A percentile compares a stretch with the other conserved stretches of the same genome.
Evolutionary conservation across 2,888 invertebrate species (phyloP).

Genomic region (Xanthia togata): DNA sequence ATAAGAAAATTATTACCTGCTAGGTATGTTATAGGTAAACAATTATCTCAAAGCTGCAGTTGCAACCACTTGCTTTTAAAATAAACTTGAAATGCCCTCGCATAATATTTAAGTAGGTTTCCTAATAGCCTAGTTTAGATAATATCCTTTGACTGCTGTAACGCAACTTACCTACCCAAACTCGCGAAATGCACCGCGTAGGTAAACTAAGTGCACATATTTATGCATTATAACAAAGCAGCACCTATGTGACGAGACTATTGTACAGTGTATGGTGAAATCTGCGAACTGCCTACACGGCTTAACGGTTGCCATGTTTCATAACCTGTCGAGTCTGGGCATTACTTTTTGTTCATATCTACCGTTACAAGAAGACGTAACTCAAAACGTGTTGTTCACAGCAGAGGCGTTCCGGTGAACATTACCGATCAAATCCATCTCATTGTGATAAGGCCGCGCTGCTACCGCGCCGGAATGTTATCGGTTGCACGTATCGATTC

Average conservation of each 20-base stretch:
- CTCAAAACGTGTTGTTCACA: conserved; percentile 66
- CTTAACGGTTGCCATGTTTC: conserved; percentile 44
- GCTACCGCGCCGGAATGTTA: conserved; percentile 78
- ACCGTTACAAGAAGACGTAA: conserved; percentile 66
- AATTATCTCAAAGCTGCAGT: neutral
- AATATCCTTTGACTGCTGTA: conserved; percentile 4
- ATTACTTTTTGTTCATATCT: conserved; percentile 48
- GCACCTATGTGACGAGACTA: conserved; percentile 39
- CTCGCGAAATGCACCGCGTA: conserved; percentile 1
- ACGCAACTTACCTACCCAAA: neutral
- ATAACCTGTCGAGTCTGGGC: conserved; percentile 50
- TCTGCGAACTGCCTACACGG: conserved; percentile 41
- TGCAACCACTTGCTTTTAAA: conserved; percentile 3
- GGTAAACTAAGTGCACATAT: conserved; percentile 17
- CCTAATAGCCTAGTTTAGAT: conserved; percentile 18
- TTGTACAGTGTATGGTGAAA: conserved; percentile 43
- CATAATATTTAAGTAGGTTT: conserved; percentile 17
- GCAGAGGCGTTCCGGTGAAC: conserved; percentile 68
- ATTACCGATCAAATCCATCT: conserved; percentile 72
- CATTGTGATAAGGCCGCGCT: conserved; percentile 70
- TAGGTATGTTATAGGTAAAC: neutral
- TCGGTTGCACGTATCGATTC: conserved; percentile 74
- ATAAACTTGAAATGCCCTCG: neutral
- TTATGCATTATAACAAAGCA: conserved; percentile 15
- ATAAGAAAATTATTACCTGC: too few relatives aligned